A percentile compares a stretch with the other conserved stretches of the same genome.
phyloP scores from a whole-genome alignment of 2,888 invertebrate genomes.

The Acrobasis consociella region DNA sequence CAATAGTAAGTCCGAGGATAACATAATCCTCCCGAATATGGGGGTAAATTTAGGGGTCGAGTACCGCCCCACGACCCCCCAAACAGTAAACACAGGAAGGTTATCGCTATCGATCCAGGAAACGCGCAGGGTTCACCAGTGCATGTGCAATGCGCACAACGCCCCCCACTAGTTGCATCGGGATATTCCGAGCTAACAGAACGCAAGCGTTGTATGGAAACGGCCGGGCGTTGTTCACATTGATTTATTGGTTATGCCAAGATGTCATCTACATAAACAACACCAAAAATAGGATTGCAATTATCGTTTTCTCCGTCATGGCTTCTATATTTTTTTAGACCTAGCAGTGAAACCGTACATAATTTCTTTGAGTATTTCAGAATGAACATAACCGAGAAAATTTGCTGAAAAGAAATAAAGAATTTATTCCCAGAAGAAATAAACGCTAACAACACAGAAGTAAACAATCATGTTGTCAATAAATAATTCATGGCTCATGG shows the following conservation, averaged over 20 bases:
- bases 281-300: too few relatives aligned
- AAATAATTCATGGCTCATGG: slow-evolving; percentile 6
- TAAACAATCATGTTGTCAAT: slow-evolving; percentile 2
- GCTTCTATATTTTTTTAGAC: too few relatives aligned
- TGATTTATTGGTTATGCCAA: too few relatives aligned
- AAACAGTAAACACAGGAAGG: slow-evolving; percentile 15
- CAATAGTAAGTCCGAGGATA: neutral
- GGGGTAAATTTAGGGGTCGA: neutral
- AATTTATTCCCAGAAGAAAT: too few relatives aligned
- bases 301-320: too few relatives aligned
- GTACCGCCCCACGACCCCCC: neutral
- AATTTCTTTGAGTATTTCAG: too few relatives aligned
- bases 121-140: slow-evolving; percentile 16
- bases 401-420: neutral
- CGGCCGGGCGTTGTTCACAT: neutral
- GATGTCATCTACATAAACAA: too few relatives aligned
- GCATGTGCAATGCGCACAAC: slow-evolving; percentile 17
- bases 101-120: slow-evolving; percentile 22
- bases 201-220: neutral
- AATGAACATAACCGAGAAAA: too few relatives aligned
- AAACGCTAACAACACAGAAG: neutral
- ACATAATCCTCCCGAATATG: neutral
- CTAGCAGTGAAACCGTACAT: too few relatives aligned
- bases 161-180: slow-evolving; percentile 1
- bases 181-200: neutral